Percentiles rank a stretch among this genome's conserved stretches.
These are phyloP conservation scores for Zeus faber DNA, from an alignment of 2,113 vertebrate species.

Conservation along the genomic window DNA sequence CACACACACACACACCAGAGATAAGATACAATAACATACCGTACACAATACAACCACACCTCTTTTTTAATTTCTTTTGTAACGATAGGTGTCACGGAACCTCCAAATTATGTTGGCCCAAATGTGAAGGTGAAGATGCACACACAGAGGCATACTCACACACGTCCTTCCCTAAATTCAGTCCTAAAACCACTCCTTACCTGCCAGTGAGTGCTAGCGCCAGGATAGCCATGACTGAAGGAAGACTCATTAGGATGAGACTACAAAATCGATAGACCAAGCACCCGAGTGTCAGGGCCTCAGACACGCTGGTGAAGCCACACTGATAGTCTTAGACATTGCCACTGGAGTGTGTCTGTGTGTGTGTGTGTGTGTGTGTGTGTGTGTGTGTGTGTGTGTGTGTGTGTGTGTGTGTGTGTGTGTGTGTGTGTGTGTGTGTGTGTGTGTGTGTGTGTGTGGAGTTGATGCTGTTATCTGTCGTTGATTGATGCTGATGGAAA, in stretches of 20 bases:
- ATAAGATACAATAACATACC: too few species aligned
- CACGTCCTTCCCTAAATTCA: background rate
- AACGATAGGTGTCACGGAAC: too few species aligned
- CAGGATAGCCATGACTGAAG: constrained; percentile 56
- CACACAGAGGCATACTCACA: constrained; percentile 3
- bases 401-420: constrained; percentile 35
- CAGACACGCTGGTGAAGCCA: constrained; percentile 34
- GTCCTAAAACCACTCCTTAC: too few species aligned
- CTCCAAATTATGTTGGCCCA: too few species aligned
- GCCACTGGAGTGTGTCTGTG: constrained; percentile 26
- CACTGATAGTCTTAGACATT: constrained; percentile 40
- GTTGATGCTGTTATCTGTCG: constrained; percentile 24
- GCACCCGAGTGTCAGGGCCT: constrained; percentile 43
- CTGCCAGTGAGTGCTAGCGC: constrained; percentile 49
- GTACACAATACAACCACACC: too few species aligned
- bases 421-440: constrained; percentile 23
- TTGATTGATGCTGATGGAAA: constrained; percentile 64
- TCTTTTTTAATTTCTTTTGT: too few species aligned
- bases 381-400: constrained; percentile 21
- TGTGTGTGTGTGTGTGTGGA: constrained; percentile 14
- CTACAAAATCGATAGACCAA: constrained; percentile 65
- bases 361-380: constrained; percentile 29
- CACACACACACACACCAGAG: too few species aligned
- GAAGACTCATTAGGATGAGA: constrained; percentile 65
- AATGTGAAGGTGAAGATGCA: background rate